phyloP scores from a whole-genome alignment of 2,797 vertebrate species.

The Tadarida brasiliensis region DNA sequence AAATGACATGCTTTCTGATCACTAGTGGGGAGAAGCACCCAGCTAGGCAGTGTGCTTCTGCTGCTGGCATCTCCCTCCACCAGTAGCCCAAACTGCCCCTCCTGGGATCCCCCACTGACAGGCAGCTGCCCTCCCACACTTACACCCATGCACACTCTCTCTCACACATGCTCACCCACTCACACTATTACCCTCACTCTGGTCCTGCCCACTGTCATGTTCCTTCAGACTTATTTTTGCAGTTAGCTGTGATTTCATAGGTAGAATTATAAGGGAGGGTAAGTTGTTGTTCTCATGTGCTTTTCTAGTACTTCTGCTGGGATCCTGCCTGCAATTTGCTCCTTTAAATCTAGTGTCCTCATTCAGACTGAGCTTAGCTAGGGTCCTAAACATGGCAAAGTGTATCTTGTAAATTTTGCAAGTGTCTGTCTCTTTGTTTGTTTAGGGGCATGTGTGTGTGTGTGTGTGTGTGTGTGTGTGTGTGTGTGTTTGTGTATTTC shows the following conservation, averaged over 20 bases:
- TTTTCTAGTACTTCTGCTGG: background rate
- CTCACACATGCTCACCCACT: too few species aligned
- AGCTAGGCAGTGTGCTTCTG: too few species aligned
- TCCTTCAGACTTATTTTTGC: background rate
- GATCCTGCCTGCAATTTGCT: background rate
- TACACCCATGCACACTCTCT: too few species aligned
- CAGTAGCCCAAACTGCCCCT: too few species aligned
- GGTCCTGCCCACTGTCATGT: too few species aligned
- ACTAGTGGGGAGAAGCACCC: too few species aligned
- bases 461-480: background rate
- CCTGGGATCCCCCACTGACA: too few species aligned
- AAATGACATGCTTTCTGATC: too few species aligned
- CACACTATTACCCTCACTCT: too few species aligned
- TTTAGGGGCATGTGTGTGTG: background rate
- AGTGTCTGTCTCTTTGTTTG: background rate
- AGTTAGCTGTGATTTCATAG: background rate
- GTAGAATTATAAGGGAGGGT: background rate
- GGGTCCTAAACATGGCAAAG: background rate
- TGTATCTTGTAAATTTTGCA: background rate
- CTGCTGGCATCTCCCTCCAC: too few species aligned
- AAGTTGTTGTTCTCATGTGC: background rate
- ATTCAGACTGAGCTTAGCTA: background rate
- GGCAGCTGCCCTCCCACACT: too few species aligned
- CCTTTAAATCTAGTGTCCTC: background rate
- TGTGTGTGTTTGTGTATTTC: background rate